Base-by-base conservation (phyloP, 2,888 invertebrate genomes). In the Pachliopta kotzebuea region DNA sequence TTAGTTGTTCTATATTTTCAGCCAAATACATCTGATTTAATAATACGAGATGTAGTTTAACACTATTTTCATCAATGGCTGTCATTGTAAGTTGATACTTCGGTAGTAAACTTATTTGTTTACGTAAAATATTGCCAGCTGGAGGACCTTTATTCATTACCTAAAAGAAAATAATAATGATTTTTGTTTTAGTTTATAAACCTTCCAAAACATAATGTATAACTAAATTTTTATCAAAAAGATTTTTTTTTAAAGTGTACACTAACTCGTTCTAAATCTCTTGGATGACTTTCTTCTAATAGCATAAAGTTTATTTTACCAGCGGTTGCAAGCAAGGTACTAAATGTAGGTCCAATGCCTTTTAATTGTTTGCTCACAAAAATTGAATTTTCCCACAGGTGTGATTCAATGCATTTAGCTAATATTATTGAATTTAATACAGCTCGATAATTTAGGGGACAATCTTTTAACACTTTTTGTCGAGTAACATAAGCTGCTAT, bases 351-450 rank as follows among this genome's bases (percentile, higher is more conserved):
- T 0, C 96, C 96, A 68, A 96, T 95, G 56, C 95, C 95, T 63
- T 93, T 93, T 57, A 97, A 81, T 77, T 96, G 96, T 73, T 94
- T 93, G 67, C 94, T 90, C 24, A 96, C 93, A 78, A 92, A 94
- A 1, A 77, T 78, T 0, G 96, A 95, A 78, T 96, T 94, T 76
- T 96, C 96, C 96, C 97, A 97, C 54, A 96, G 83, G 71, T 93
- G 93, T 0, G 94, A 93, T 31, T 85, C 75, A 68, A 96, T 89
- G 75, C 96, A 95, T 85, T 96, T 96, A 8, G 93, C 86, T 62
- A 96, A 85, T 31, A 93, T 84, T 24, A 94, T 81, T 0, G 95
- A 84, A 80, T 93, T 94, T 6, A 94, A 76, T 18, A 95, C 83
- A 0, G 93, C 92, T 62, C 84, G 82, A 80, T 86, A 95, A 72